These are phyloP conservation scores for Amphipyra berbera DNA, from an alignment of 2,888 invertebrate genomes.

Conservation along the genomic window DNA sequence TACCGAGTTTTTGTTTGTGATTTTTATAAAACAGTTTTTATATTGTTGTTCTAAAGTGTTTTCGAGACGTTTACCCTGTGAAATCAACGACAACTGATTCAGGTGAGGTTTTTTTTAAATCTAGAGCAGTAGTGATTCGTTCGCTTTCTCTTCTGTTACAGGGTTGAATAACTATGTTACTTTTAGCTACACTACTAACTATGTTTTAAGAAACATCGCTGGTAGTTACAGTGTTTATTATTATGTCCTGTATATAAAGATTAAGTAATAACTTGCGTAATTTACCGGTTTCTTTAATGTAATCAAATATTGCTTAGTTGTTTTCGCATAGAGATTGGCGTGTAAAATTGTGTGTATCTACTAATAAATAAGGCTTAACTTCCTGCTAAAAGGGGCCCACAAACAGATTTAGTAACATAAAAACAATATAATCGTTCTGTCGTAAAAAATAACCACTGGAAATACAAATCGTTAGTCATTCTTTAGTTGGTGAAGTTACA, in stretches of 20 bases:
- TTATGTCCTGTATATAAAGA: slow-evolving; percentile 23
- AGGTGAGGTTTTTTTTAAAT: slow-evolving; percentile 73
- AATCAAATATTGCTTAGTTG: slow-evolving; percentile 31
- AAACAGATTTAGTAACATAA: slow-evolving; percentile 12
- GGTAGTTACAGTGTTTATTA: slow-evolving; percentile 22
- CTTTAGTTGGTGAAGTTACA: not conserved
- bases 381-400: slow-evolving; percentile 43
- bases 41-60: slow-evolving; percentile 62
- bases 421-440: slow-evolving; percentile 29
- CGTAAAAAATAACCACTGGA: slow-evolving; percentile 25
- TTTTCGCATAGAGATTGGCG: slow-evolving; percentile 30
- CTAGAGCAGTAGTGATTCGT: slow-evolving; percentile 56
- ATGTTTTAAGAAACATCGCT: slow-evolving; percentile 20
- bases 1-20: slow-evolving; percentile 69
- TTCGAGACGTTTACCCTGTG: slow-evolving; percentile 70
- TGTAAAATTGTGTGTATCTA: slow-evolving; percentile 27
- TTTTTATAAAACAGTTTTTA: slow-evolving; percentile 61
- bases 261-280: slow-evolving; percentile 38
- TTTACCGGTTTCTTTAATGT: slow-evolving; percentile 39
- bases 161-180: slow-evolving; percentile 65
- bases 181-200: slow-evolving; percentile 21
- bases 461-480: slow-evolving; percentile 24
- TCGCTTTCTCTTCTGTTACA: slow-evolving; percentile 65
- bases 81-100: slow-evolving; percentile 69
- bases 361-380: slow-evolving; percentile 25